Percentiles rank a stretch among this genome's conserved stretches.
Conservation (phyloP, 2,797 vertebrate genomes). For the Loriculus beryllinus region DNA sequence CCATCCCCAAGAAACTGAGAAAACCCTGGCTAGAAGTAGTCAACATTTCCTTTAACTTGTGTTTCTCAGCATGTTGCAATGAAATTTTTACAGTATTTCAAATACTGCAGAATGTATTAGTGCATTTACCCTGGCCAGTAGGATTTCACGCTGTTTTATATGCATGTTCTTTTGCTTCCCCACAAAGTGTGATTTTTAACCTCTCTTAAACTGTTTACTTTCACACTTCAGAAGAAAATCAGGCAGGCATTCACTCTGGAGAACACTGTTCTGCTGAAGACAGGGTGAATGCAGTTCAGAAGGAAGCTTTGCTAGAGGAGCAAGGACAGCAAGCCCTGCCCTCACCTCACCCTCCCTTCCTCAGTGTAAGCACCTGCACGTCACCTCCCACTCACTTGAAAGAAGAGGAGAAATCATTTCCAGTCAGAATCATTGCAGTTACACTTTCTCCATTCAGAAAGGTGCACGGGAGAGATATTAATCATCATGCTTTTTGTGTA, state of each 20-base stretch:
- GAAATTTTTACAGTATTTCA: background rate
- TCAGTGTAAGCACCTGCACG: background rate
- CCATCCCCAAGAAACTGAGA: background rate
- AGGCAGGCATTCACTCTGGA: background rate
- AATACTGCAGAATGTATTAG: background rate
- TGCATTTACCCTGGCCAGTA: background rate
- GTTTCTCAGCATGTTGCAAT: background rate
- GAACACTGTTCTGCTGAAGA: background rate
- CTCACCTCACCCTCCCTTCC: background rate
- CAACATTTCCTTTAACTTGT: background rate
- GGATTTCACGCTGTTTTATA: background rate
- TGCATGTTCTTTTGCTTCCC: background rate
- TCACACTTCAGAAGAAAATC: background rate
- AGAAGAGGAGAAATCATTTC: background rate
- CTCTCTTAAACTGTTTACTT: background rate
- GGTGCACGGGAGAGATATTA: background rate
- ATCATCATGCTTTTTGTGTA: background rate
- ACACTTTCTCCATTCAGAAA: background rate
- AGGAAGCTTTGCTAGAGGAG: background rate
- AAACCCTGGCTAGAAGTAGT: background rate
- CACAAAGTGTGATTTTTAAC: background rate
- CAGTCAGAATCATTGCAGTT: background rate
- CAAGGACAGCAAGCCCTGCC: background rate
- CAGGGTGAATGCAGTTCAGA: rapidly evolving
- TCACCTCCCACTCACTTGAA: background rate